These are phyloP conservation scores for Callimorpha dominula DNA, from an alignment of 2,888 invertebrate species.

Conservation along the genomic window DNA sequence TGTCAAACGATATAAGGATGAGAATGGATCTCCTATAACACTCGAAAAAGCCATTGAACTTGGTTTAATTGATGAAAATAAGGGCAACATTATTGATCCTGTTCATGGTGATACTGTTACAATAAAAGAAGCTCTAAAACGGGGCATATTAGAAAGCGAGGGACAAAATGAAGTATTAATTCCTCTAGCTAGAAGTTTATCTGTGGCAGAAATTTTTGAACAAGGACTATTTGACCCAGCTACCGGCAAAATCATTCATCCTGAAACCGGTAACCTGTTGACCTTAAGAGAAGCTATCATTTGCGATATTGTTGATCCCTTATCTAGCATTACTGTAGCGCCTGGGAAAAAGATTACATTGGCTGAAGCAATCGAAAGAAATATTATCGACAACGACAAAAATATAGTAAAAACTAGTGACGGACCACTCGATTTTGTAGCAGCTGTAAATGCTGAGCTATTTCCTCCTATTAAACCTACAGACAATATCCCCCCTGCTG, in stretches of 20 bases:
- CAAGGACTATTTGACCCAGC: slow-evolving; percentile 94
- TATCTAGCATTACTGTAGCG: slow-evolving; percentile 89
- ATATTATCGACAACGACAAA: slow-evolving; percentile 90
- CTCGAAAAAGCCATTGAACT: slow-evolving; percentile 92
- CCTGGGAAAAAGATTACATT: slow-evolving; percentile 90
- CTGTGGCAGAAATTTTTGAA: slow-evolving; percentile 93
- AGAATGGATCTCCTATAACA: slow-evolving; percentile 88
- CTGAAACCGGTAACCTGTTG: slow-evolving; percentile 93
- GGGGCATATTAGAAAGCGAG: slow-evolving; percentile 93
- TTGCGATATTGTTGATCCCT: slow-evolving; percentile 95
- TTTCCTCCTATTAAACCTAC: slow-evolving; percentile 81
- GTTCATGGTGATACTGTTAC: slow-evolving; percentile 92
- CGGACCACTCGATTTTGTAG: slow-evolving; percentile 88
- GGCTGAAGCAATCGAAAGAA: slow-evolving; percentile 91
- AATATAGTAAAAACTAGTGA: slow-evolving; percentile 88
- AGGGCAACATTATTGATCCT: slow-evolving; percentile 94
- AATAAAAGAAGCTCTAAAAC: slow-evolving; percentile 93
- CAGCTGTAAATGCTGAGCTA: slow-evolving; percentile 90
- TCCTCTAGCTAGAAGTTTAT: slow-evolving; percentile 92
- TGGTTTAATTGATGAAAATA: slow-evolving; percentile 90
- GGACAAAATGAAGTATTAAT: slow-evolving; percentile 92
- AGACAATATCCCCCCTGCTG: slow-evolving; percentile 91
- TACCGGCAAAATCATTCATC: slow-evolving; percentile 93
- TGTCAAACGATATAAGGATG: slow-evolving; percentile 85
- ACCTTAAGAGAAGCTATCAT: slow-evolving; percentile 94